phyloP scores from a whole-genome alignment of 2,797 vertebrate species.

The Neosalanx taihuensis region DNA sequence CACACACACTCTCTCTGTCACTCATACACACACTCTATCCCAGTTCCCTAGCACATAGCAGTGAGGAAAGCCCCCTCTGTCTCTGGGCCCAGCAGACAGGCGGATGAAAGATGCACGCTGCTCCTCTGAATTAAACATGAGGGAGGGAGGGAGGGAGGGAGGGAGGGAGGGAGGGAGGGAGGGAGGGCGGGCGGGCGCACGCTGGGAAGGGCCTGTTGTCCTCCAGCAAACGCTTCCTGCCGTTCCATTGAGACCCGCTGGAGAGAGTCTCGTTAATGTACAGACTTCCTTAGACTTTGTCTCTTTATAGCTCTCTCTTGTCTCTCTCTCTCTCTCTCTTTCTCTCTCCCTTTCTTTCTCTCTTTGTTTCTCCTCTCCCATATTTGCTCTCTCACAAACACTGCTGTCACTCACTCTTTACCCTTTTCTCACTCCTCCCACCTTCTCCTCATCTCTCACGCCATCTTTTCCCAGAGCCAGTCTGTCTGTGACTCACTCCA shows the following conservation, averaged over 20 bases:
- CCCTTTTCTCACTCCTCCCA: not conserved
- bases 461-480: not conserved
- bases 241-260: too few species aligned
- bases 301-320: not conserved
- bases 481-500: slow-evolving; percentile 7
- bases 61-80: not conserved
- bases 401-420: too few species aligned
- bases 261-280: not conserved
- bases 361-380: not conserved
- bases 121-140: slow-evolving; percentile 19
- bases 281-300: not conserved
- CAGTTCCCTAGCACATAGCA: not conserved
- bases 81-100: not conserved
- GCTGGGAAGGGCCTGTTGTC: not conserved
- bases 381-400: not conserved
- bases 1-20: too few species aligned
- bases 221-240: too few species aligned
- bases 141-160: not conserved
- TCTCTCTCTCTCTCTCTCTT: not conserved
- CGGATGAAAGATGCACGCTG: slow-evolving; percentile 17
- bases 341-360: not conserved
- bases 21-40: not conserved
- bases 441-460: not conserved
- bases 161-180: not conserved
- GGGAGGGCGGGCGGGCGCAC: not conserved